Base-by-base conservation (phyloP, 1,140 invertebrate species). In the Stratiolaelaps scimitus region DNA sequence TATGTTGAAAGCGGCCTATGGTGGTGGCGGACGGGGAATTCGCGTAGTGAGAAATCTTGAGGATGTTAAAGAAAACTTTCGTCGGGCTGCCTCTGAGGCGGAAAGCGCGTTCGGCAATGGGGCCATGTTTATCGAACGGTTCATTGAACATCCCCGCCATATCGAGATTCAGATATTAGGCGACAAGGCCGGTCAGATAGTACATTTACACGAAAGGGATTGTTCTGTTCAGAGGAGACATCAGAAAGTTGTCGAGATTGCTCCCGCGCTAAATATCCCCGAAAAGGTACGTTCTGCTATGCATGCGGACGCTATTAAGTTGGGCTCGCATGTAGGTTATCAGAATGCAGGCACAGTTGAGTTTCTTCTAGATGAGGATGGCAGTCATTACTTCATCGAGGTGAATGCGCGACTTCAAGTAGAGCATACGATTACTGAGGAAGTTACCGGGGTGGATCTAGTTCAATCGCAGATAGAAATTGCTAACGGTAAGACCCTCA, bases 201-300 rank as follows among this genome's bases (percentile, higher is more conserved):
- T 80, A 1, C 78, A 79, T 70, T 69, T 80, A 60, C 76, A 74
- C 73, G 79, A 79, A 69, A 69, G 78, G 67, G 78, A 80, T 68
- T 80, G 78, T 69, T 78, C 76, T 68, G 73, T 80, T 28, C 78
- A 80, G 67, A 71, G 78, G 67, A 66, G 79, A 60, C 77, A 80
- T 70, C 78, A 80, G 69, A 80, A 80, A 69, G 73, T 80, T 10
- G 76, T 80, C 34, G 78, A 80, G 65, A 78, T 78, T 70, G 77
- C 78, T 13, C 78, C 78, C 19, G 77, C 77, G 10, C 76, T 76
- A 30, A 72, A 72, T 40, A 65, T 79, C 13, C 69, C 69, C 6
- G 74, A 74, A 46, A 73, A 75, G 60, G 73, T 73, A 7, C 69
- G 77, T 19, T 68, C 46, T 48, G 67, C 69, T 13, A 69, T 79